Base-by-base conservation (phyloP, 2,888 invertebrate species). In the Idaea biselata region DNA sequence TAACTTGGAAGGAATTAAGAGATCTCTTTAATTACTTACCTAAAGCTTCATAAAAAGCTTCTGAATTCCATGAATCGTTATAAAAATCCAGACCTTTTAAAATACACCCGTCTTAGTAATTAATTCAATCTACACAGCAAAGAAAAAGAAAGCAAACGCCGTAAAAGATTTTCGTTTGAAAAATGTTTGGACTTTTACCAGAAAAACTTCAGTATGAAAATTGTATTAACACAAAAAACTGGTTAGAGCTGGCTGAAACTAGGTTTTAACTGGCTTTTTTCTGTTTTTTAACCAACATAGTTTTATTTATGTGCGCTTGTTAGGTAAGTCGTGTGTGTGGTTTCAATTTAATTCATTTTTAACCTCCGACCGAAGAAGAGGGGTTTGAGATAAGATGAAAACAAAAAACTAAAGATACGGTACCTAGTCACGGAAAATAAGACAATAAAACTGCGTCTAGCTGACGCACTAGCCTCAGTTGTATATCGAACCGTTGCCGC, bases 111-210 rank as follows among this genome's bases (percentile, higher is more conserved):
- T 44, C 44, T 44, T 44, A 44, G 44, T 11, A 44, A 44, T 44
- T 44, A 44, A 44, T 44, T 44, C 44, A 44, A 44, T 44, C 44
- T 44, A 44, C 44, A 44, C 44, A 44, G 44, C 44, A 44, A 44
- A 44, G 44, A 44, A 14, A 44, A 44, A 11, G 44, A 44, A 44
- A 44, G 44, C 44, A 44, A 44, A 44, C 44, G 44, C 44, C 44
- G 11, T 44, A 14, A 44, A 44, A 44, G 44, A 11, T 44, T 44
- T 44, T 44, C 44, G 25, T 44, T 44, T 44, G 44, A 44, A 44
- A 44, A 44, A 44, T 44, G 44, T 44, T 44, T 44, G 44, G 11
- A 44, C 6, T 7, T 7, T 44, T 44, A 44, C 44, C 44, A 44
- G 44, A 44, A 44, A 44, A 44, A 44, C 8, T 8, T 11, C 11